Conservation (phyloP, 2,113 vertebrate species). For the Carollia perspicillata region DNA sequence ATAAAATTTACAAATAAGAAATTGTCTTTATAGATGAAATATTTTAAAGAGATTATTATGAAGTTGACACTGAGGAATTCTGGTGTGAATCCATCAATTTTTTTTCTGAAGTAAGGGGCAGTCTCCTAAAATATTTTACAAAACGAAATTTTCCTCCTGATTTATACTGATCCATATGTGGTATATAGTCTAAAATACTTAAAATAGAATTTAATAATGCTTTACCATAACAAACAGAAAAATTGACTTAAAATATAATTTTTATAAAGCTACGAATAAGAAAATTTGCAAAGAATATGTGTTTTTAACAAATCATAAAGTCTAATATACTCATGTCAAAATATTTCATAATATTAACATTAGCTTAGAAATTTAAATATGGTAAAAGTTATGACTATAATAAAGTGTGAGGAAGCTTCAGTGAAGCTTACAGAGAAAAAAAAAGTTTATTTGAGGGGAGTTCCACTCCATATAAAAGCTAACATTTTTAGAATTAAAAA, state of each 20-base stretch:
- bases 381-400: neutral
- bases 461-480: neutral
- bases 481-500: conserved; percentile 15
- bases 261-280: conserved; percentile 29
- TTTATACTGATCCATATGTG: neutral
- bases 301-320: neutral
- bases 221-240: neutral
- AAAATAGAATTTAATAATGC: neutral
- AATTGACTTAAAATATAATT: neutral
- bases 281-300: neutral
- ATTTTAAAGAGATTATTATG: neutral
- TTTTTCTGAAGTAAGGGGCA: neutral
- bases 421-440: neutral
- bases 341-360: conserved; percentile 30
- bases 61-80: neutral
- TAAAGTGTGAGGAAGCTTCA: neutral
- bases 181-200: neutral
- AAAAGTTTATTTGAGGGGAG: neutral
- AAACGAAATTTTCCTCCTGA: neutral
- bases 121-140: neutral
- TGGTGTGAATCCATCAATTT: neutral
- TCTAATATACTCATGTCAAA: neutral
- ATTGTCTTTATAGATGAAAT: neutral
- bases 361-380: conserved; percentile 14
- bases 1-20: neutral